These are phyloP conservation scores for Odontocerum albicorne DNA, from an alignment of 2,888 invertebrate genomes.

Conservation along the genomic window DNA sequence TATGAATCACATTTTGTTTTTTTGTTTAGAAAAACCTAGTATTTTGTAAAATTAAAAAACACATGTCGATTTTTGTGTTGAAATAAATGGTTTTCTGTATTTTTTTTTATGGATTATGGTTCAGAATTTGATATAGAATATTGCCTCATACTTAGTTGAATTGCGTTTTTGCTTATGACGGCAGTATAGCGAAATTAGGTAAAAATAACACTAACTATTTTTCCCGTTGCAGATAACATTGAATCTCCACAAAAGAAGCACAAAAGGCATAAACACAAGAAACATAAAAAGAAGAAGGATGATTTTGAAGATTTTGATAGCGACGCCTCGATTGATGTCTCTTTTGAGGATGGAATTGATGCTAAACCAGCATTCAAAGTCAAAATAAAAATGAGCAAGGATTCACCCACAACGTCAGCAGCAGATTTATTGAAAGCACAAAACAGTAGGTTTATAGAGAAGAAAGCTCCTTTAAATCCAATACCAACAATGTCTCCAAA, in stretches of 20 bases:
- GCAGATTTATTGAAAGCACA: conserved; percentile 55
- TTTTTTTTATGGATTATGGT: too few relatives aligned
- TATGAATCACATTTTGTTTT: too few relatives aligned
- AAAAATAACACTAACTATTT: too few relatives aligned
- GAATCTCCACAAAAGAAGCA: conserved; percentile 59
- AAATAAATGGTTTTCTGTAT: too few relatives aligned
- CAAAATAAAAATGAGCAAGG: conserved; percentile 55
- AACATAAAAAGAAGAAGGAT: conserved; percentile 55
- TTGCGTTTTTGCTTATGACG: too few relatives aligned
- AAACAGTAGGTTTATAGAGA: conserved; percentile 50
- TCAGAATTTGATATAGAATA: too few relatives aligned
- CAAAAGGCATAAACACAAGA: conserved; percentile 68
- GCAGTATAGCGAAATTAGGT: too few relatives aligned
- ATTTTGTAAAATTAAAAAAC: too few relatives aligned
- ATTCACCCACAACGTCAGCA: conserved; percentile 51
- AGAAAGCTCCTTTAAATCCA: conserved; percentile 50
- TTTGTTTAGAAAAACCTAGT: too few relatives aligned
- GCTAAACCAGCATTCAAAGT: conserved; percentile 56
- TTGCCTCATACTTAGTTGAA: too few relatives aligned
- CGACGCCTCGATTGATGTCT: conserved; percentile 56
- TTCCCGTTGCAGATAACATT: conserved; percentile 21
- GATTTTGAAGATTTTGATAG: conserved; percentile 57
- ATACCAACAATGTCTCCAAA: conserved; percentile 55
- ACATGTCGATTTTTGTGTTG: too few relatives aligned
- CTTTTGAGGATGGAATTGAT: conserved; percentile 49